Evolutionary conservation across 2,113 vertebrate genomes (phyloP).

Genomic region (Platichthys stellatus): DNA sequence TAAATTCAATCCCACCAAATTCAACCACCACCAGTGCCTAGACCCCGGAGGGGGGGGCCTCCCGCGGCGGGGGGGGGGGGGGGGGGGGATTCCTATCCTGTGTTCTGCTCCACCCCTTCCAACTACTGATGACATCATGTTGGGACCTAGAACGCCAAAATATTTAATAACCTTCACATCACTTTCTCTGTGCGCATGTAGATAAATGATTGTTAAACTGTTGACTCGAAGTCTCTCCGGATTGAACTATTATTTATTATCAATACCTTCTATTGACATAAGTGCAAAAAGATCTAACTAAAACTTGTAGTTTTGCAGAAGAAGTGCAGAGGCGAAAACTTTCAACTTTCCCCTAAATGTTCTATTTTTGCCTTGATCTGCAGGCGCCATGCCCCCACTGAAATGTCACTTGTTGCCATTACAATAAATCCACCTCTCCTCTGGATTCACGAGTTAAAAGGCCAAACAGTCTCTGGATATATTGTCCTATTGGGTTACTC

Average conservation of each 20-base stretch:
- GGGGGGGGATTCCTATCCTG: too few relatives aligned
- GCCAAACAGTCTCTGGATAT: slow-evolving; percentile 50
- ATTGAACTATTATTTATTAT: not conserved
- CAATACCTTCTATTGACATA: not conserved
- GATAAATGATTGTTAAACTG: too few relatives aligned
- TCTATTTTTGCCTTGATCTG: slow-evolving; percentile 31
- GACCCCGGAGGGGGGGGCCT: too few relatives aligned
- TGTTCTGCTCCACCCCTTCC: too few relatives aligned
- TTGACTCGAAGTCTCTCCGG: too few relatives aligned
- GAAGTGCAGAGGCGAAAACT: not conserved
- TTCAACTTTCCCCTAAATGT: slow-evolving; percentile 10
- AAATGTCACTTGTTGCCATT: slow-evolving; percentile 60
- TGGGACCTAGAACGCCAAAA: too few relatives aligned
- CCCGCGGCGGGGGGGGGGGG: too few relatives aligned
- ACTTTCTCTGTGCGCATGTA: too few relatives aligned
- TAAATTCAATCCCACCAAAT: too few relatives aligned
- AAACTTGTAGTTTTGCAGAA: not conserved
- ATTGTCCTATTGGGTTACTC: slow-evolving; percentile 72
- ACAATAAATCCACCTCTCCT: slow-evolving; percentile 61
- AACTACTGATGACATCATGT: too few relatives aligned
- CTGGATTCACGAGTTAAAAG: slow-evolving; percentile 52
- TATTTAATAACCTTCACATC: too few relatives aligned
- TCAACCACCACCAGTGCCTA: too few relatives aligned
- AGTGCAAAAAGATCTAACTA: not conserved
- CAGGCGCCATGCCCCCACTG: slow-evolving; percentile 10